phyloP scores from a whole-genome alignment of 2,113 vertebrate species.

The Eonycteris spelaea region DNA sequence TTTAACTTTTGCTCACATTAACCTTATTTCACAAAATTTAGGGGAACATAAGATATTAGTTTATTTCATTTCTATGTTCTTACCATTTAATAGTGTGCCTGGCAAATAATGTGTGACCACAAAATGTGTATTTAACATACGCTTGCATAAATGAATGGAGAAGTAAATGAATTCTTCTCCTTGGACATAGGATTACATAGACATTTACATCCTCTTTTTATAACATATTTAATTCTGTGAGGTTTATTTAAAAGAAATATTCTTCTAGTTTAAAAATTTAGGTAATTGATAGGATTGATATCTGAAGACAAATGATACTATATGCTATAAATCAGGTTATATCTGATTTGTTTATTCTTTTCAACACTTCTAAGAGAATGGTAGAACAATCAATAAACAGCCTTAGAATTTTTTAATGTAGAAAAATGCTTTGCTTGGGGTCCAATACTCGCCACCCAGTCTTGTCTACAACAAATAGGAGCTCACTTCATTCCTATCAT shows the following conservation, averaged over 20 bases:
- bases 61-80: background rate
- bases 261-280: background rate
- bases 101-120: background rate
- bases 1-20: background rate
- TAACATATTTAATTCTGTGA: background rate
- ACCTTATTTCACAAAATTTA: background rate
- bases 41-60: background rate
- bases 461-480: background rate
- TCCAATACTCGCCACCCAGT: background rate
- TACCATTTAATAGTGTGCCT: background rate
- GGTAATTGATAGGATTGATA: background rate
- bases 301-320: background rate
- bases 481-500: background rate
- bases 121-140: background rate
- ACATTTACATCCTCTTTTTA: background rate
- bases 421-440: background rate
- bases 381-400: background rate
- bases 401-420: background rate
- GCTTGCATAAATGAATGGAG: background rate
- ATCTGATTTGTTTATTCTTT: background rate
- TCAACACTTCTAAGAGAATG: background rate
- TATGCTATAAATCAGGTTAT: background rate
- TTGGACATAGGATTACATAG: background rate
- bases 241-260: conserved; percentile 20
- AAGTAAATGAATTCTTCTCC: background rate